Evolutionary conservation across 2,888 invertebrate species (phyloP), one percentile per base, ranked within the genome.

Genomic region (Mimas tiliae): DNA sequence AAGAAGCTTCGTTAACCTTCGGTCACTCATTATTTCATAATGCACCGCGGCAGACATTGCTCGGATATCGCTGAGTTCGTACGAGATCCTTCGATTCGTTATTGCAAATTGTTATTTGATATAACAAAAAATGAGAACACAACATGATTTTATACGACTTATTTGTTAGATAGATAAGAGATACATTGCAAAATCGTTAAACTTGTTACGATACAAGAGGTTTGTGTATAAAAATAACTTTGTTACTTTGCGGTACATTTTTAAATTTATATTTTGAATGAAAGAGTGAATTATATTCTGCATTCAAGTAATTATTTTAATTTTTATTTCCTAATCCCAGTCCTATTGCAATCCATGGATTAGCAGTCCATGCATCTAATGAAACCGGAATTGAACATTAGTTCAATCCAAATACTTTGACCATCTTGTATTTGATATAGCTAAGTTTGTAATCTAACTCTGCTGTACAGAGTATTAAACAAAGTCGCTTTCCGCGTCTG

Each of bases 11-110:
- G 74, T 80, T 79, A 76, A 74, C 72, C 74, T 78, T 75, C 67
- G 65, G 66, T 67, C 69, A 74, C 42, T 58, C 55, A 38, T 55
- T 55, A 55, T 55, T 53, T 53, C 11, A 38, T 34, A 38, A 55
- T 55, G 55, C 55, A 55, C 55, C 55, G 16, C 53, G 53, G 53
- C 55, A 55, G 55, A 55, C 55, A 38, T 34, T 34, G 55, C 55
- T 55, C 38, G 33, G 55, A 55, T 55, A 16, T 38, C 38, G 19
- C 19, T 16, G 74, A 80, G 70, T 79, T 81, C 77, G 78, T 76
- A 76, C n/a, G n/a, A n/a, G 78, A 80, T 76, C 76, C 75, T 70
- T 72, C 67, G 68, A 74, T 78, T 81, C 76, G 75, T 79, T 82
- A 81, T 76, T 70, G 70, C 71, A 78, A 58, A 58, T 58, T 58